phyloP scores from a whole-genome alignment of 2,797 vertebrate genomes.

The Sebastes miniatus region DNA sequence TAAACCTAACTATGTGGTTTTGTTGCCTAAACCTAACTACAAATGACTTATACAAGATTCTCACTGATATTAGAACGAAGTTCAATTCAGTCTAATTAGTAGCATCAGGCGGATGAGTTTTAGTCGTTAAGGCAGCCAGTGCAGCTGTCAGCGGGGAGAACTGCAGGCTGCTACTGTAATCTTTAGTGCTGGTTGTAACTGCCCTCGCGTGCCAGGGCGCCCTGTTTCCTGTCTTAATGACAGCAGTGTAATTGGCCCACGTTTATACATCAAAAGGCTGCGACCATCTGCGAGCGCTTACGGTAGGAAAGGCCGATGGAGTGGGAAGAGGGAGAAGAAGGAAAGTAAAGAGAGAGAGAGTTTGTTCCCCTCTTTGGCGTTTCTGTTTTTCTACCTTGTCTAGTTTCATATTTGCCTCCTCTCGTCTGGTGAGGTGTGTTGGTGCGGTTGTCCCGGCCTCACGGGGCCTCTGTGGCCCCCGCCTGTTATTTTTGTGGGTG shows the following conservation, averaged over 20 bases:
- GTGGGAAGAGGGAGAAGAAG: constrained; percentile 11
- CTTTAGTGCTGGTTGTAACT: neutral
- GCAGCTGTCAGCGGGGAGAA: neutral
- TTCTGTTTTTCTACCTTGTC: constrained; percentile 58
- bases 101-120: neutral
- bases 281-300: constrained; percentile 65
- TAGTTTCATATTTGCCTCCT: constrained; percentile 47
- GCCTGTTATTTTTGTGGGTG: constrained; percentile 71
- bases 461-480: constrained; percentile 10
- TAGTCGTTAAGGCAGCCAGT: neutral
- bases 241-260: constrained; percentile 28
- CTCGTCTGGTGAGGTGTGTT: constrained; percentile 19
- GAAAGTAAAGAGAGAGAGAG: constrained; percentile 27
- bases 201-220: constrained; percentile 13
- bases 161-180: constrained; percentile 28
- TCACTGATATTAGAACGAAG: neutral
- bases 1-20: too few relatives aligned
- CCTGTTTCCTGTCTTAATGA: constrained; percentile 45
- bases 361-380: constrained; percentile 3
- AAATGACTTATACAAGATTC: neutral
- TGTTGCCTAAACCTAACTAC: too few relatives aligned
- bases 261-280: constrained; percentile 35
- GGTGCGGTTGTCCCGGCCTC: neutral
- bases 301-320: neutral
- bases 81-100: neutral